Percentiles rank a stretch among this genome's conserved stretches.
phyloP scores from a whole-genome alignment of 2,888 invertebrate species.

The Hyposoter dolosus region DNA sequence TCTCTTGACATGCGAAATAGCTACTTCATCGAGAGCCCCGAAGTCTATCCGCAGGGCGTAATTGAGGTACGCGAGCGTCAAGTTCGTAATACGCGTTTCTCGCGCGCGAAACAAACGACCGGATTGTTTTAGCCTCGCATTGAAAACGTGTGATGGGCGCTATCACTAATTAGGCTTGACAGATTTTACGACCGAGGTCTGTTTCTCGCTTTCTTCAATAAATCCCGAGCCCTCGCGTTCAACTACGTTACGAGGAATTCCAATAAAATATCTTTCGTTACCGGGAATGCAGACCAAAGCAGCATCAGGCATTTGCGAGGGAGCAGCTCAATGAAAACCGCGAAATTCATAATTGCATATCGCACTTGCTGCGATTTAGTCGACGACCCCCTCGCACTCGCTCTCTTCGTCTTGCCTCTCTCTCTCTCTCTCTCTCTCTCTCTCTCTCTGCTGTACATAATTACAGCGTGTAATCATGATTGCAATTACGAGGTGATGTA shows the following conservation, averaged over 20 bases:
- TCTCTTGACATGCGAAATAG: background rate
- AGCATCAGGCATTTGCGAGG: constrained; percentile 10
- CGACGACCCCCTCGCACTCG: background rate
- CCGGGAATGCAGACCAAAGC: background rate
- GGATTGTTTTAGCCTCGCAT: constrained; percentile 11
- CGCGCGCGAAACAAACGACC: constrained; percentile 62
- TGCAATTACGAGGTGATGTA: constrained; percentile 76
- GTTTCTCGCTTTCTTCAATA: constrained; percentile 32
- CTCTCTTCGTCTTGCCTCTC: constrained; percentile 37
- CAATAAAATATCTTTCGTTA: constrained; percentile 43
- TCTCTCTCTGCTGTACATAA: constrained; percentile 65
- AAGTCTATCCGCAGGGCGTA: constrained; percentile 35
- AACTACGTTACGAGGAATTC: constrained; percentile 26
- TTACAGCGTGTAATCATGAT: constrained; percentile 77
- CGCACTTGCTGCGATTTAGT: background rate
- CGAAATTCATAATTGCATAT: constrained; percentile 27
- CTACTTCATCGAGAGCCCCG: constrained; percentile 20
- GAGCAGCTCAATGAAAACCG: constrained; percentile 7
- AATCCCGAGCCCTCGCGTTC: constrained; percentile 16
- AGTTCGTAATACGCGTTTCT: constrained; percentile 1
- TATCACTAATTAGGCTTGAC: constrained; percentile 54
- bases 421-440: constrained; percentile 4
- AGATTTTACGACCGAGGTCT: constrained; percentile 31
- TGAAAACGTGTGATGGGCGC: constrained; percentile 29
- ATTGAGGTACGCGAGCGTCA: background rate